phyloP scores from a whole-genome alignment of 1,140 invertebrate genomes.

The Drosophila murphyi region DNA sequence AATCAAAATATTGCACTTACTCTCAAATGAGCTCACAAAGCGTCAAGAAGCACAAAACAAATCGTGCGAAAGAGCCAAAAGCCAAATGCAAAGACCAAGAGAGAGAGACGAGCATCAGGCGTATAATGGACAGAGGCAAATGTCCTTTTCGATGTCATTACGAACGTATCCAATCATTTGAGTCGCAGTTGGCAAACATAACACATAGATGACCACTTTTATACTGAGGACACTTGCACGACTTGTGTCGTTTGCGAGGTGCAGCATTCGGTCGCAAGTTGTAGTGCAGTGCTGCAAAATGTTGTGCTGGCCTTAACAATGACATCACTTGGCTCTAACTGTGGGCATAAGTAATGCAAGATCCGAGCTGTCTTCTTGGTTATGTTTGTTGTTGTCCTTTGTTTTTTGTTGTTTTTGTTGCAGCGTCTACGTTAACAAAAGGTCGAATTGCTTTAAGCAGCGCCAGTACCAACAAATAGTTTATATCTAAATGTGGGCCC shows the following conservation, averaged over 20 bases:
- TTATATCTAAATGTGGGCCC: constrained; percentile 28
- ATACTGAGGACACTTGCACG: constrained; percentile 10
- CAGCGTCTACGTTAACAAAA: constrained; percentile 46
- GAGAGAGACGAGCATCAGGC: background rate
- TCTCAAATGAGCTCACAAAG: constrained; percentile 62
- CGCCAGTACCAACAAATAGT: constrained; percentile 39
- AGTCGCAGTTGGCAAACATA: constrained; percentile 15
- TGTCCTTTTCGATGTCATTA: constrained; percentile 42
- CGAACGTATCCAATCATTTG: constrained; percentile 31
- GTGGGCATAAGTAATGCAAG: constrained; percentile 21
- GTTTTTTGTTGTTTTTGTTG: constrained; percentile 1
- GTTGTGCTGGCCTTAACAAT: constrained; percentile 44
- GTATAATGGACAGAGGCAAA: constrained; percentile 5
- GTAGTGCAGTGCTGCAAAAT: background rate
- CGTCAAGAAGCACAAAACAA: constrained; percentile 61
- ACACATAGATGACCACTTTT: constrained; percentile 14
- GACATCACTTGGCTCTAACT: constrained; percentile 44
- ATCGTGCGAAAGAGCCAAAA: constrained; percentile 60
- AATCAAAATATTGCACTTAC: constrained; percentile 78
- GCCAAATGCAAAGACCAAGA: constrained; percentile 16
- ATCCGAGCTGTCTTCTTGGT: background rate
- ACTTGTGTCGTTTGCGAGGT: constrained; percentile 25
- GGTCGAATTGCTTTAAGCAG: constrained; percentile 47
- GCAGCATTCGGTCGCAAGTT: constrained; percentile 11
- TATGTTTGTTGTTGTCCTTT: background rate